Evolutionary conservation across 2,888 invertebrate genomes (phyloP).

Genomic region (Apodemia hepburni): DNA sequence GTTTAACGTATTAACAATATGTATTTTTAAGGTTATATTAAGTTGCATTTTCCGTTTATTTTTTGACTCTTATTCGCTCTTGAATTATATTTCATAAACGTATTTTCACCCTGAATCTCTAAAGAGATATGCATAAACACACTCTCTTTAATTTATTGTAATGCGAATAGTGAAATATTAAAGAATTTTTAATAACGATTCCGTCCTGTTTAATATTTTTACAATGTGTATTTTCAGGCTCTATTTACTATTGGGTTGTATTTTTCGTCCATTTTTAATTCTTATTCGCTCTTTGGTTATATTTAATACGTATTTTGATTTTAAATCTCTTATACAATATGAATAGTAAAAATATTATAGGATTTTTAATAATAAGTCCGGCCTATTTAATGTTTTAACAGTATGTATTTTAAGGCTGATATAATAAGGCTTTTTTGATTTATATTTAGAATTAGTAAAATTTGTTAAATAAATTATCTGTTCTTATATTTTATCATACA

Average conservation of each 20-base stretch:
- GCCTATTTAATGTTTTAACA: not conserved
- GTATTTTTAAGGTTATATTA: no score
- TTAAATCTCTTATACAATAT: not conserved
- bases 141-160: no score
- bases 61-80: no score
- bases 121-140: no score
- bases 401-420: slow-evolving; percentile 1
- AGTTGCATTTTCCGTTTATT: no score
- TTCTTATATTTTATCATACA: no score
- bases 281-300: not conserved
- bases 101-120: no score
- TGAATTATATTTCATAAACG: no score
- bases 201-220: no score
- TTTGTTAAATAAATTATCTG: not conserved
- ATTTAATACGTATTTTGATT: not conserved
- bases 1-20: no score
- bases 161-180: no score
- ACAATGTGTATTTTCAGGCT: not conserved
- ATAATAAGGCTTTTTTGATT: not conserved
- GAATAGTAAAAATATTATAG: not conserved
- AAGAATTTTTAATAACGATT: no score
- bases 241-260: not conserved
- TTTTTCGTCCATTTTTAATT: not conserved
- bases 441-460: not conserved
- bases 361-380: not conserved